Conservation (phyloP, 1,140 invertebrate genomes). For the Psix sp. region DNA sequence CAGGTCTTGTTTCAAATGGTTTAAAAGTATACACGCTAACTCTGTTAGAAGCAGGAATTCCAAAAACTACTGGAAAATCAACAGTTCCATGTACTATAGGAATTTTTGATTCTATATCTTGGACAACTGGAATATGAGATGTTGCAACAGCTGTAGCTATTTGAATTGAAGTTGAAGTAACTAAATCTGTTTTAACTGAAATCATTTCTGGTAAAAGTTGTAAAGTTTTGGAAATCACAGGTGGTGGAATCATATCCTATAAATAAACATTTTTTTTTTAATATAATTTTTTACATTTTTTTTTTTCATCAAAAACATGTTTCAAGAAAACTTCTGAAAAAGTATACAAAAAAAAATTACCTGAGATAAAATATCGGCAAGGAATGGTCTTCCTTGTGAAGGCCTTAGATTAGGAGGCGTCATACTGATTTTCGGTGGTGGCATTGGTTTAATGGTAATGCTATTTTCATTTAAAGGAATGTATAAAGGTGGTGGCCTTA, state of each 20-base stretch:
- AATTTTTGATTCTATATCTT: constrained; percentile 74
- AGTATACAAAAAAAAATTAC: constrained; percentile 55
- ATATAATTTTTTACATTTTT: too few relatives aligned
- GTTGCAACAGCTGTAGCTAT: constrained; percentile 74
- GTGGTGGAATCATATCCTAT: constrained; percentile 73
- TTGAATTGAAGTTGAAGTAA: constrained; percentile 73
- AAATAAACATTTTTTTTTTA: background rate
- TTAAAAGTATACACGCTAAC: constrained; percentile 72
- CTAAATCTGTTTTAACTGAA: constrained; percentile 67
- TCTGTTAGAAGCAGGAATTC: constrained; percentile 69
- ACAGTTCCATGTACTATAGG: constrained; percentile 75
- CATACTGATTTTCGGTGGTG: constrained; percentile 68
- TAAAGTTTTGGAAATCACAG: constrained; percentile 62
- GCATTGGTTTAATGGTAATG: constrained; percentile 52
- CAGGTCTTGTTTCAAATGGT: constrained; percentile 70
- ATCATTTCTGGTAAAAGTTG: constrained; percentile 63
- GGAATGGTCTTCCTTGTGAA: constrained; percentile 67
- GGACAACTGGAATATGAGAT: constrained; percentile 72
- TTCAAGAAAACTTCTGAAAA: too few relatives aligned
- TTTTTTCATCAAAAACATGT: too few relatives aligned
- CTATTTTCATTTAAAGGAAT: constrained; percentile 69
- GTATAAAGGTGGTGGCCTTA: constrained; percentile 69
- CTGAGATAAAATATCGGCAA: constrained; percentile 72
- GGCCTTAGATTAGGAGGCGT: constrained; percentile 69
- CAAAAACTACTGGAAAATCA: constrained; percentile 71